These are phyloP conservation scores for Druceiella hillmani DNA, from an alignment of 2,888 invertebrate genomes.

Conservation along the genomic window DNA sequence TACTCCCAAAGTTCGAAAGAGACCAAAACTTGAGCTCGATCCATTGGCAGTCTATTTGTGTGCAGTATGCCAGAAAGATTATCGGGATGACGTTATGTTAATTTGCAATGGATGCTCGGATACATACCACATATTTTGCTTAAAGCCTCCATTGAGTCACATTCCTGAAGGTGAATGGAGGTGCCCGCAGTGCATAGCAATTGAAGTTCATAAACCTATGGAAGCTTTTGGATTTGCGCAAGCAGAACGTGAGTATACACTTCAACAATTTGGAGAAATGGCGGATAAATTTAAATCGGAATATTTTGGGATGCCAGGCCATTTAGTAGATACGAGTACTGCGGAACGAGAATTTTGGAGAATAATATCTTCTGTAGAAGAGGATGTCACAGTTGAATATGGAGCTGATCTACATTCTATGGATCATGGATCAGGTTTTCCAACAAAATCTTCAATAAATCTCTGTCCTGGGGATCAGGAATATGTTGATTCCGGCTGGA, in stretches of 20 bases:
- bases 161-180: conserved; percentile 73
- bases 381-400: conserved; percentile 71
- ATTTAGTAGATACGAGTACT: conserved; percentile 52
- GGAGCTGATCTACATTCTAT: conserved; percentile 74
- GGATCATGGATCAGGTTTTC: conserved; percentile 73
- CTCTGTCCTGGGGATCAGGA: conserved; percentile 56
- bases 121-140: conserved; percentile 69
- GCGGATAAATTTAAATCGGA: conserved; percentile 73
- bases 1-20: conserved; percentile 48
- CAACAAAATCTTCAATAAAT: conserved; percentile 58
- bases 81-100: conserved; percentile 60
- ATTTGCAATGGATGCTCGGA: conserved; percentile 70
- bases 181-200: conserved; percentile 65
- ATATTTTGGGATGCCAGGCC: conserved; percentile 67
- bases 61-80: conserved; percentile 60
- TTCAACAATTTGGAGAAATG: conserved; percentile 72
- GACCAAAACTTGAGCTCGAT: conserved; percentile 48
- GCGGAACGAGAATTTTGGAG: conserved; percentile 77
- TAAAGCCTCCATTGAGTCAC: conserved; percentile 59
- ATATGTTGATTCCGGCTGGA: conserved; percentile 67
- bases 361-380: conserved; percentile 64
- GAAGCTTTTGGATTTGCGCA: conserved; percentile 76
- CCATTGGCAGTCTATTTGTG: conserved; percentile 60
- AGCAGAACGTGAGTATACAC: conserved; percentile 62
- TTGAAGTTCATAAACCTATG: conserved; percentile 58